Evolutionary conservation across 2,113 vertebrate species (phyloP).

Genomic region (Arothron firmamentum): DNA sequence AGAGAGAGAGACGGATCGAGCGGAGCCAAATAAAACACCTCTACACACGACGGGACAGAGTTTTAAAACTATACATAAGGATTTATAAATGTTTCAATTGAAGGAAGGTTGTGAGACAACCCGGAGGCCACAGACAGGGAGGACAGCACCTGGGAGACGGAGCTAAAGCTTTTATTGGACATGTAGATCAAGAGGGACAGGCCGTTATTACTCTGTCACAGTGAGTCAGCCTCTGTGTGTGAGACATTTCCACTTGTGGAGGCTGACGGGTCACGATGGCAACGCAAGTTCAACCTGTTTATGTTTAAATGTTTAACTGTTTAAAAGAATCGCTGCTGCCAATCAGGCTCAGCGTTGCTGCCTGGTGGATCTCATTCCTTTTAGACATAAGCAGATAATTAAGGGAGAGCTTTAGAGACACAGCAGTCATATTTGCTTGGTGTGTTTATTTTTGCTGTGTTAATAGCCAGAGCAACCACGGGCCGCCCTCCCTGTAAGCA

Average conservation of each 20-base stretch:
- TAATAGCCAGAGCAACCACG: not conserved
- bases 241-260: constrained; percentile 24
- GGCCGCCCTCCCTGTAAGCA: too few relatives aligned
- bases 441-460: constrained; percentile 1
- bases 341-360: not conserved
- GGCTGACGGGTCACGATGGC: constrained; percentile 1
- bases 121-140: constrained; percentile 25
- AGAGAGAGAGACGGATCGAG: not conserved
- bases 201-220: constrained; percentile 49
- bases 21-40: not conserved
- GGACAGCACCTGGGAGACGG: constrained; percentile 9
- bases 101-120: too few relatives aligned
- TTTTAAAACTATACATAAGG: not conserved
- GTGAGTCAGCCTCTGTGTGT: not conserved
- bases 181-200: constrained; percentile 64
- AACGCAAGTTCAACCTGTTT: not conserved
- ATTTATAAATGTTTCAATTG: not conserved
- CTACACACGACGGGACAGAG: not conserved
- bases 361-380: not conserved
- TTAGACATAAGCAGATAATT: constrained; percentile 27
- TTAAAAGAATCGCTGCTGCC: not conserved
- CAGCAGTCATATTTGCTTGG: not conserved
- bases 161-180: constrained; percentile 50
- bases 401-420: not conserved
- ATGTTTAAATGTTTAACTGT: too few relatives aligned